Evolutionary conservation across 1,140 invertebrate genomes (phyloP), one percentile per base, ranked within the genome.

Genomic region (Paraescarpia echinospica): DNA sequence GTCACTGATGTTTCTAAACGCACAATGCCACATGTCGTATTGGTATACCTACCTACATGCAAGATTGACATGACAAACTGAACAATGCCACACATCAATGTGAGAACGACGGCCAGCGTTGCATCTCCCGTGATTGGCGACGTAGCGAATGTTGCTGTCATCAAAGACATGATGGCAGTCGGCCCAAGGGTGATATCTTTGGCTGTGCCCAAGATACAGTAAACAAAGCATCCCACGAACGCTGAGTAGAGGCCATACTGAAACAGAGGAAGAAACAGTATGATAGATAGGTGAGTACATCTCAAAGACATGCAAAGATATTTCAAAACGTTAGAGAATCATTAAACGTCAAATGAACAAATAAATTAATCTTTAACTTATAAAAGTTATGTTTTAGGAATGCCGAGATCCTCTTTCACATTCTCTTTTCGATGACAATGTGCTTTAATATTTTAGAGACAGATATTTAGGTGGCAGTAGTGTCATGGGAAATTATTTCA

Each of bases 221-320:
- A 99, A n/a, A 99, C 96, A 94, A 99, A 98, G 93, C 97, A 98
- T 5, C 98, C 98, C 96, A 98, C 97, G 95, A 99, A 99, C 0
- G 98, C 98, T 0, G 98, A 98, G 95, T 99, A 99, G 9, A 99
- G 96, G 0, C 98, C 98, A 95, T 96, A 96, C 96, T 96, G 94
- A 94, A 95, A 77, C 59, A 77, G 59, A 14, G n/a, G n/a, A n/a
- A n/a, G n/a, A n/a, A n/a, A n/a, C n/a, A n/a, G n/a, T 18, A 51
- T 51, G 48, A 51, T 51, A 51, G 48, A 51, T 0, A 51, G 48
- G 48, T 51, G 48, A 18, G 18, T 9, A 18, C 48, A 51, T 51
- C 48, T 51, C 48, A 51, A 8, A 51, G 18, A 51, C 48, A 9
- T 51, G 1, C 18, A 18, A 51, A 51, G 48, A 51, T 51, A 51